Base-by-base conservation (phyloP, 2,888 invertebrate species). In the Drosophila colorata region DNA sequence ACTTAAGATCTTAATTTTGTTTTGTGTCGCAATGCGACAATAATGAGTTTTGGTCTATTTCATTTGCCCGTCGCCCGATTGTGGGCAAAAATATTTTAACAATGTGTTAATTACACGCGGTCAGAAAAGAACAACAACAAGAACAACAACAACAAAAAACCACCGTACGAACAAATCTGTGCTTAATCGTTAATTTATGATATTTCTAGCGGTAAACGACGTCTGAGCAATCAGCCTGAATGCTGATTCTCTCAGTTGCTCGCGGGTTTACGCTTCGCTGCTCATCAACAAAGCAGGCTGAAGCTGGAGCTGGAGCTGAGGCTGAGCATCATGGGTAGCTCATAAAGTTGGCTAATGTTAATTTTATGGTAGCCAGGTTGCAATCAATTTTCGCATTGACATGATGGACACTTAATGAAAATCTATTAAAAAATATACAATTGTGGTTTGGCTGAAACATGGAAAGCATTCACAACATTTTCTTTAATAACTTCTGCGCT, bases 101-200 rank as follows among this genome's bases (percentile, higher is more conserved):
- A 84, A 84, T 84, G 84, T 87, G 84, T 79, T 84, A 84, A 87
- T 84, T 84, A 77, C 84, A 65, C 47, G 41, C 56, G 61, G 66
- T 67, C 71, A 71, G n/a, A 49, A 33, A 67, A 28, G 31, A 44
- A 61, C 40, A 16, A 41, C 9, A 28, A 28, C 13, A 31, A 31
- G 3, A 33, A 13, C 25, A 28, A 28, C 5, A 28, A 28, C 25
- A 28, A 28, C 4, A 28, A 8, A 6, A 28, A 28, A 6, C 5
- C 65, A 72, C 74, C 78, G 83, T 81, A 78, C 52, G 48, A 68
- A 73, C 78, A 86, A 80, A 83, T 86, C 80, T 80, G 80, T 73
- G 83, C 86, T 86, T 86, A 84, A 84, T 87, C 84, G 84, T 87
- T 80, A 84, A 84, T 84, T 84, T 87, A 84, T 84, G 81, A 79